Evolutionary conservation across 2,797 vertebrate species (phyloP).

Genomic region (Chiloscyllium punctatum): DNA sequence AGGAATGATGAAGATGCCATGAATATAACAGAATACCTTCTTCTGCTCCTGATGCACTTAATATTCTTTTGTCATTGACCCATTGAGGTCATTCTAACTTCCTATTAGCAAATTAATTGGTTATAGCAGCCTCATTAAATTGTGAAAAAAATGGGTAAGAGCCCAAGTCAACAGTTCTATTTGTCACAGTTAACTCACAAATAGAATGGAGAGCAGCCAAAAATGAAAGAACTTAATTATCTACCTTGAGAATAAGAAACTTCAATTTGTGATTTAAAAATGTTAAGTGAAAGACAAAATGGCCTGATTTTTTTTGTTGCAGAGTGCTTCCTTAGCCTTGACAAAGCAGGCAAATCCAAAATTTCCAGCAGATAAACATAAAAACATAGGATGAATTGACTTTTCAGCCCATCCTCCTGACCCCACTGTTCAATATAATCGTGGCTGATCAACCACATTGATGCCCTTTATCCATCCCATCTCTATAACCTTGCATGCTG

Average conservation of each 20-base stretch:
- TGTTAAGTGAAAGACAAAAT: constrained; percentile 6
- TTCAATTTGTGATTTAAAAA: background rate
- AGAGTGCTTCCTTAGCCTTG: too few relatives aligned
- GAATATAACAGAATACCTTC: background rate
- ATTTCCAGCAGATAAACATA: too few relatives aligned
- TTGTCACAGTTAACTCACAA: constrained; percentile 35
- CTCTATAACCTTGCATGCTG: too few relatives aligned
- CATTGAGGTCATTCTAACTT: constrained; percentile 12
- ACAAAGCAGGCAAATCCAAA: too few relatives aligned
- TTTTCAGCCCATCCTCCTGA: too few relatives aligned
- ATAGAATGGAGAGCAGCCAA: background rate
- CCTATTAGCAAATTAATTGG: constrained; percentile 26
- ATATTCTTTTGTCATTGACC: constrained; percentile 9
- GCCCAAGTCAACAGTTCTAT: constrained; percentile 27
- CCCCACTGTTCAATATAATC: too few relatives aligned
- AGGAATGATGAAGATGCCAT: background rate
- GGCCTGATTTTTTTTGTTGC: too few relatives aligned
- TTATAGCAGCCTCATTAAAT: constrained; percentile 23
- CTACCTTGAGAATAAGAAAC: background rate
- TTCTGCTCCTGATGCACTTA: background rate
- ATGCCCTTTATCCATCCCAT: too few relatives aligned
- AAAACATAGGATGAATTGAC: too few relatives aligned
- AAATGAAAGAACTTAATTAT: constrained; percentile 19
- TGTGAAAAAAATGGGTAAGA: constrained; percentile 7
- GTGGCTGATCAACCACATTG: too few relatives aligned